phyloP scores from a whole-genome alignment of 2,113 vertebrate genomes.

The Corvus hawaiiensis region DNA sequence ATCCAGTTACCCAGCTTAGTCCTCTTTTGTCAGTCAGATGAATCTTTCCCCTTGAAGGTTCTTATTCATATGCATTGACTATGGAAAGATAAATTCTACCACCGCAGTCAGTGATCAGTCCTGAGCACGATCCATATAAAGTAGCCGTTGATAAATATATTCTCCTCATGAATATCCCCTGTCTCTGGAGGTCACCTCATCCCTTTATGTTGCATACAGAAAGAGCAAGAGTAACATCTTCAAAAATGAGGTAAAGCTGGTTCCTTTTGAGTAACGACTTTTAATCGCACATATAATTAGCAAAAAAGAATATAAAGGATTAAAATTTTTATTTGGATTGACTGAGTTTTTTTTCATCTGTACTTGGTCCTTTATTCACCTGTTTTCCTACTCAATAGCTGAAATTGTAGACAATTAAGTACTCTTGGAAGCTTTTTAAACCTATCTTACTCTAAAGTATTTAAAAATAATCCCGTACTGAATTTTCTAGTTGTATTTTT shows the following conservation, averaged over 20 bases:
- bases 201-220: neutral
- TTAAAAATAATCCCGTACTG: neutral
- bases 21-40: neutral
- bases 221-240: neutral
- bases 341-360: neutral
- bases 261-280: neutral
- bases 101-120: neutral
- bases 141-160: neutral
- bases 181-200: neutral
- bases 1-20: neutral
- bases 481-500: neutral
- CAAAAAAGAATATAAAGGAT: neutral
- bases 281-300: neutral
- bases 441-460: neutral
- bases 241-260: neutral
- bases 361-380: neutral
- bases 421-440: neutral
- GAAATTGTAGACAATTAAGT: neutral
- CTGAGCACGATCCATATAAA: neutral
- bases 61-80: neutral
- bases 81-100: neutral
- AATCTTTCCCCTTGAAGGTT: neutral
- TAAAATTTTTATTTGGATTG: neutral
- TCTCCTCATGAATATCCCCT: neutral
- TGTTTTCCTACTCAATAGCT: neutral